phyloP scores from a whole-genome alignment of 2,113 vertebrate genomes.

The Grantiella picta region DNA sequence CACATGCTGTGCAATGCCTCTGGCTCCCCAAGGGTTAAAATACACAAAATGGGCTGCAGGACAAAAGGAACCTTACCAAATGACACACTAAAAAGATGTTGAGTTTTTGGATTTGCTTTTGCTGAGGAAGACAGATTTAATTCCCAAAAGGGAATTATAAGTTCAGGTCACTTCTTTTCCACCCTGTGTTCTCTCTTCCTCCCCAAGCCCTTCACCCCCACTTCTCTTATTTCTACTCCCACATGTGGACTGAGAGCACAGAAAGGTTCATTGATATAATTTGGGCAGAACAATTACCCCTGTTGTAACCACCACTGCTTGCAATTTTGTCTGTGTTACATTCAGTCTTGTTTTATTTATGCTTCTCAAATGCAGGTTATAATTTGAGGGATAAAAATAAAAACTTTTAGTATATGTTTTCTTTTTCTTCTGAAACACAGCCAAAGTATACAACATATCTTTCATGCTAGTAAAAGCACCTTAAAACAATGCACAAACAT shows the following conservation, averaged over 20 bases:
- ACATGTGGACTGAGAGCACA: neutral
- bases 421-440: neutral
- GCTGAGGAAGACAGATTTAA: neutral
- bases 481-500: neutral
- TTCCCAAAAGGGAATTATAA: neutral
- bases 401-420: neutral
- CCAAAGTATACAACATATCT: neutral
- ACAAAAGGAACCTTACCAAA: neutral
- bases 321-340: neutral
- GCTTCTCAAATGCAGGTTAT: slow-evolving; percentile 32
- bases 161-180: neutral
- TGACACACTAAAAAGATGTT: neutral
- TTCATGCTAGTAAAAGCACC: neutral
- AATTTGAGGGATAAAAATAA: slow-evolving; percentile 68
- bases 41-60: neutral
- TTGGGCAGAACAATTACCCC: neutral
- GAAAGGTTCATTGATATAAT: slow-evolving; percentile 20
- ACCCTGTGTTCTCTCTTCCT: neutral
- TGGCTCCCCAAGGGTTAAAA: neutral
- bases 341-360: neutral
- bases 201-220: neutral
- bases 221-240: neutral
- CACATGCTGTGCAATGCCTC: neutral
- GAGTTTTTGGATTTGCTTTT: neutral
- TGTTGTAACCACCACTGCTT: neutral